Evolutionary conservation across 2,888 invertebrate genomes (phyloP), one percentile per base, ranked within the genome.

Genomic region (Synanthedon formicaeformis): DNA sequence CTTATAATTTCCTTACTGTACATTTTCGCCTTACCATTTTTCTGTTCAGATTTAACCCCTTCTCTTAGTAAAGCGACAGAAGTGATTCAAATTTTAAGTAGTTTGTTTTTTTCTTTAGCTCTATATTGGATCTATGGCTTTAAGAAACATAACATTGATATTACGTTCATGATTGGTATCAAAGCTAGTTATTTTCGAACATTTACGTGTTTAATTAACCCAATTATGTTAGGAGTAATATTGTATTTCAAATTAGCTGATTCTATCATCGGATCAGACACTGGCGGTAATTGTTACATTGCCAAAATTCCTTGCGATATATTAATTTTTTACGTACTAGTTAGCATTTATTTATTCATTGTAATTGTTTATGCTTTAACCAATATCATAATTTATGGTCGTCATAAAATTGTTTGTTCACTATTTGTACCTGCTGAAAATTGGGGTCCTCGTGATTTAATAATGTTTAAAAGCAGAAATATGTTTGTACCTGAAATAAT

Each of bases 401-500:
- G 55, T 2, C 45, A 56, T 12, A 61, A 63, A 13, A 53, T 61
- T 10, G 55, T 78, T 16, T 50, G 51, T 13, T 55, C 64, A 3
- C 50, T 78, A 52, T 63, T 80, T 56, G 53, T 45, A 4, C 75
- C 84, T 4, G 62, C 64, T n/a, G 51, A 55, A 12, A 63, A 58
- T 51, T 88, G 84, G 85, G 88, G 88, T 2, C 88, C 88, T 0
- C 63, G 48, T 41, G 81, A 88, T 56, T 62, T 58, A 10, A 62
- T 78, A 57, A 67, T 88, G 52, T 74, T 61, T 52, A 78, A 78
- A 58, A 88, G 88, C 59, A 74, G 88, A 58, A 76, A 73, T 60
- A 83, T 88, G 82, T 88, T 88, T 64, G 74, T 81, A 0, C 84
- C 88, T 0, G 81, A 87, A 68, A 81, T 86, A 60, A 88, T 88